These are phyloP conservation scores for Mechanitis mazaeus DNA, from an alignment of 2,888 invertebrate genomes.

Conservation along the genomic window DNA sequence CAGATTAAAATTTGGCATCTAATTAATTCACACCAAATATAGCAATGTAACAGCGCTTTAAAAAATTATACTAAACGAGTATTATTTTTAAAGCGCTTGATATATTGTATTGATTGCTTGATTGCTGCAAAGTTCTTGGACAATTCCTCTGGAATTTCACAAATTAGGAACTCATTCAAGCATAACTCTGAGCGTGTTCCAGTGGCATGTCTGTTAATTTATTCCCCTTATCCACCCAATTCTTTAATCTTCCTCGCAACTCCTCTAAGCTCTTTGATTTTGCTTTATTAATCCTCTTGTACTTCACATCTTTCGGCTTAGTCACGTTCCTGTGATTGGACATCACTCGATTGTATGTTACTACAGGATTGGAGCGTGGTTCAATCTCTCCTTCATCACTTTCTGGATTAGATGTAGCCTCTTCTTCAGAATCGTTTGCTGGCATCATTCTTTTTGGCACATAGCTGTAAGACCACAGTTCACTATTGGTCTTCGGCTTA, in stretches of 20 bases:
- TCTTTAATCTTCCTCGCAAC: constrained; percentile 86
- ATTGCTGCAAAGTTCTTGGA: constrained; percentile 2
- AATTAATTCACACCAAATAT: constrained; percentile 22
- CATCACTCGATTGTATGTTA: constrained; percentile 91
- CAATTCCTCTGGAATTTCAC: constrained; percentile 18
- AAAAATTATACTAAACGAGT: constrained; percentile 21
- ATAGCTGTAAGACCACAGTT: constrained; percentile 70
- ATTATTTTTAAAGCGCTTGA: background rate
- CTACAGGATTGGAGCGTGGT: constrained; percentile 76
- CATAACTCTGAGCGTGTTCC: constrained; percentile 81
- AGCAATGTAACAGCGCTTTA: background rate
- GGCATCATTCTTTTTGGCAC: constrained; percentile 72
- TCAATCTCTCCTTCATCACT: constrained; percentile 64
- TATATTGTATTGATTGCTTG: too few species aligned
- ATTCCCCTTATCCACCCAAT: constrained; percentile 89
- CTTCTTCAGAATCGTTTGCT: constrained; percentile 63
- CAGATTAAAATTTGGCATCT: constrained; percentile 26
- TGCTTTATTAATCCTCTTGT: constrained; percentile 92
- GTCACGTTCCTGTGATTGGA: constrained; percentile 93
- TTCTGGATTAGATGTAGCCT: constrained; percentile 61
- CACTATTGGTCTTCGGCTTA: constrained; percentile 50
- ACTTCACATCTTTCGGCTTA: constrained; percentile 93
- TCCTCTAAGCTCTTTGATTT: constrained; percentile 93
- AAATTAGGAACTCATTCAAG: constrained; percentile 53
- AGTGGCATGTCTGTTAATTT: constrained; percentile 81